These are phyloP conservation scores for Drosophila pandora DNA, from an alignment of 1,140 invertebrate species.

Conservation along the genomic window DNA sequence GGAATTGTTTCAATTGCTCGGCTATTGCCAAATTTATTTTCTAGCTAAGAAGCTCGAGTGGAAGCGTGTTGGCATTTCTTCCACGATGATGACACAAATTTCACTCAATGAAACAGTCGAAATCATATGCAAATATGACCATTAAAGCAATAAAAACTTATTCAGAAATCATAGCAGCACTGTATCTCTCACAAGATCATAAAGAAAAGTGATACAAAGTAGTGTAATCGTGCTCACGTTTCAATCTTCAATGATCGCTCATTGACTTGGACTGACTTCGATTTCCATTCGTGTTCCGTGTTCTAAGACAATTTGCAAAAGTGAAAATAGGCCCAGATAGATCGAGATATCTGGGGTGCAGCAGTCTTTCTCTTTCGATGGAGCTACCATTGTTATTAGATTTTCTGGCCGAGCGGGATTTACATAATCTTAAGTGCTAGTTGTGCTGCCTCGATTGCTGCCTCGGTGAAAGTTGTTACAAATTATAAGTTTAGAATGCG, in stretches of 20 bases:
- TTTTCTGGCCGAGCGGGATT: slow-evolving; percentile 29
- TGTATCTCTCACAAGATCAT: neutral
- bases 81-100: slow-evolving; percentile 62
- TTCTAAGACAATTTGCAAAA: slow-evolving; percentile 72
- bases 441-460: slow-evolving; percentile 27
- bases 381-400: slow-evolving; percentile 42
- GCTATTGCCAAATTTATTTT: slow-evolving; percentile 64
- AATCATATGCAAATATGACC: slow-evolving; percentile 34
- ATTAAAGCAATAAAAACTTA: slow-evolving; percentile 19
- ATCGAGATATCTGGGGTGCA: slow-evolving; percentile 24
- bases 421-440: slow-evolving; percentile 65
- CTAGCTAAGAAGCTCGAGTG: slow-evolving; percentile 1
- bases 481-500: slow-evolving; percentile 71
- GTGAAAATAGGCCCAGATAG: slow-evolving; percentile 62
- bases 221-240: slow-evolving; percentile 45
- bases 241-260: slow-evolving; percentile 37
- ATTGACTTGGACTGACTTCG: slow-evolving; percentile 57
- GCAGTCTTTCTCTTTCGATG: slow-evolving; percentile 25
- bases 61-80: slow-evolving; percentile 57
- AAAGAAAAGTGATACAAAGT: neutral
- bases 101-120: slow-evolving; percentile 41
- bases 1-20: slow-evolving; percentile 31
- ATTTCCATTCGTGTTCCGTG: slow-evolving; percentile 62
- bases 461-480: slow-evolving; percentile 71
- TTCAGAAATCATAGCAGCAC: neutral